Conservation (phyloP, 2,888 invertebrate species). For the Nomada flava region DNA sequence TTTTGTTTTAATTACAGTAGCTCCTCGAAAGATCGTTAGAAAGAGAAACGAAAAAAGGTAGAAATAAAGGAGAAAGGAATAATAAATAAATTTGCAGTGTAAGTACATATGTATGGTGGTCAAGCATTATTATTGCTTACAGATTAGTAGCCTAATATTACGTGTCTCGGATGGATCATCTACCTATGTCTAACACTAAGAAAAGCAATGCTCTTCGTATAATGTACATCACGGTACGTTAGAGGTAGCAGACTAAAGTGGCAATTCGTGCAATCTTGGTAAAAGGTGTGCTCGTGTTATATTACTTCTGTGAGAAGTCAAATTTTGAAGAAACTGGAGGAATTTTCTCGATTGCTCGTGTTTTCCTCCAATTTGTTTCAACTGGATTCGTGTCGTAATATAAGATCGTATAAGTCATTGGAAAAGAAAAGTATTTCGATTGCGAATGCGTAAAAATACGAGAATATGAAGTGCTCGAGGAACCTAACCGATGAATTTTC, state of each 20-base stretch:
- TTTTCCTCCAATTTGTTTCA: slow-evolving; percentile 35
- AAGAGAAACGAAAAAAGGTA: not conserved
- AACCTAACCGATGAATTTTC: slow-evolving; percentile 23
- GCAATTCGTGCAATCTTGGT: slow-evolving; percentile 71
- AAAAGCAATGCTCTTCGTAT: slow-evolving; percentile 39
- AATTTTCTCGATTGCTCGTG: not conserved
- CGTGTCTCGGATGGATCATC: slow-evolving; percentile 6
- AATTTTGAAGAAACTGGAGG: slow-evolving; percentile 35
- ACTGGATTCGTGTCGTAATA: not conserved
- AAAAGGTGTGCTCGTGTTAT: slow-evolving; percentile 53
- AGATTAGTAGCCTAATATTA: not conserved
- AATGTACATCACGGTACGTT: slow-evolving; percentile 45
- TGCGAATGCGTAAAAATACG: slow-evolving; percentile 32
- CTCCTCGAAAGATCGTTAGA: not conserved
- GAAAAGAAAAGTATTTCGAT: slow-evolving; percentile 2
- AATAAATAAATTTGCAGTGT: not conserved
- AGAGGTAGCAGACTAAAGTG: slow-evolving; percentile 81
- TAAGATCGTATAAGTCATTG: not conserved
- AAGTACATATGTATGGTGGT: not conserved
- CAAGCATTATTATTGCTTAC: slow-evolving; percentile 10
- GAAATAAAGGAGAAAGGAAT: not conserved
- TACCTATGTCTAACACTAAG: slow-evolving; percentile 15
- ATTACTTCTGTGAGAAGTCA: slow-evolving; percentile 20
- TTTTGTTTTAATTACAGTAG: no score
- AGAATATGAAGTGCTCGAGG: slow-evolving; percentile 50